A percentile compares a stretch with the other conserved stretches of the same genome.
Conservation (phyloP, 2,113 vertebrate species). For the Hyperoodon ampullatus region DNA sequence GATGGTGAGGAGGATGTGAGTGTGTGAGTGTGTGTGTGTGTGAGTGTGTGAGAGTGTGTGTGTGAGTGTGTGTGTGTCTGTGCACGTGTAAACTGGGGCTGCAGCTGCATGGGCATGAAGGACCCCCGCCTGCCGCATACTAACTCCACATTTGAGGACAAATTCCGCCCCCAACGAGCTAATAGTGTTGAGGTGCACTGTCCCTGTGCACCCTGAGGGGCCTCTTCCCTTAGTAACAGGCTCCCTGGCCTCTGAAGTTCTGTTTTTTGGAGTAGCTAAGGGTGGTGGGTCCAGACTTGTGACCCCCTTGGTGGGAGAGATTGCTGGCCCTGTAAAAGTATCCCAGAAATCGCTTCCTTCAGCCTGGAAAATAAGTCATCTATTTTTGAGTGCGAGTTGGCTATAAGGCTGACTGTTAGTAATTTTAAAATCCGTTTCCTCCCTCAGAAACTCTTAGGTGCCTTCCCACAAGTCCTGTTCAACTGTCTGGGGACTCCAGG, state of each 20-base stretch:
- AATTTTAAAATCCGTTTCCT: not conserved
- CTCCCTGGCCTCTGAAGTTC: not conserved
- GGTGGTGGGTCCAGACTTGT: not conserved
- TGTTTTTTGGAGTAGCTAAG: not conserved
- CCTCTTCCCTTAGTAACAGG: not conserved
- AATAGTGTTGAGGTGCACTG: not conserved
- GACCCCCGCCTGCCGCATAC: accelerated
- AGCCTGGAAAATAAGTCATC: not conserved
- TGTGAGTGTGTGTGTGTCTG: not conserved
- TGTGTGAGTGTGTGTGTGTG: not conserved
- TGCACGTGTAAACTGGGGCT: accelerated
- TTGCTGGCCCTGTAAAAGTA: not conserved
- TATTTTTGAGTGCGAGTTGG: not conserved
- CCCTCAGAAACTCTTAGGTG: not conserved
- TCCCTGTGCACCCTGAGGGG: too few relatives aligned
- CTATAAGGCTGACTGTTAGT: not conserved
- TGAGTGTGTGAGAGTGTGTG: too few relatives aligned
- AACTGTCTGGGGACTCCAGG: not conserved
- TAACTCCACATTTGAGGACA: not conserved
- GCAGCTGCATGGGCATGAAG: not conserved
- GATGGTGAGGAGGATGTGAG: too few relatives aligned
- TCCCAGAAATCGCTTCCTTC: not conserved
- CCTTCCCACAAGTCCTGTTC: not conserved
- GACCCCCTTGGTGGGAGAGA: not conserved
- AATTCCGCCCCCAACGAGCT: not conserved